These are phyloP conservation scores for Brenthis daphne DNA, from an alignment of 2,888 invertebrate species.

Conservation along the genomic window DNA sequence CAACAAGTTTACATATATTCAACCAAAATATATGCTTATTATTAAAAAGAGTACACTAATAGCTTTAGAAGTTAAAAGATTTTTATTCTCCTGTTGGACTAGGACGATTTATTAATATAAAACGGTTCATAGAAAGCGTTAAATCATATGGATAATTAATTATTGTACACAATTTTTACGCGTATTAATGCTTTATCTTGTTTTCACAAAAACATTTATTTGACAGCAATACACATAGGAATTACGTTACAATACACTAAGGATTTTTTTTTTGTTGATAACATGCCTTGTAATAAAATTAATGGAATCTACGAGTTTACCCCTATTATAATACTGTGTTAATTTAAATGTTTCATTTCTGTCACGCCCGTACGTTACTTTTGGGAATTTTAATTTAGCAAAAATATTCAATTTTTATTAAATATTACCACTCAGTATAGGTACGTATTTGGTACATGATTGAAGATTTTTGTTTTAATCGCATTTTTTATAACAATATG, in stretches of 20 bases:
- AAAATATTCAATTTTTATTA: constrained; percentile 3
- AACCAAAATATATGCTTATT: no score
- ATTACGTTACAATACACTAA: constrained; percentile 33
- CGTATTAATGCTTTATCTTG: constrained; percentile 15
- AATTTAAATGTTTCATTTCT: constrained; percentile 36
- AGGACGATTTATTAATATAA: no score
- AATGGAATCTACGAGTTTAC: constrained; percentile 38
- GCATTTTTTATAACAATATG: no score
- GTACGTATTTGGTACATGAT: neutral
- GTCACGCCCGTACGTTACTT: constrained; percentile 34
- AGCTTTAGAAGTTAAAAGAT: no score
- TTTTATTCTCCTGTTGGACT: no score
- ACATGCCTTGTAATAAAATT: constrained; percentile 36
- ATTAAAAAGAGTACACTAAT: no score
- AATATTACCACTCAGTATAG: neutral
- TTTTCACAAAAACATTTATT: constrained; percentile 24
- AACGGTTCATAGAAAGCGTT: neutral
- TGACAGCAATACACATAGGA: constrained; percentile 29
- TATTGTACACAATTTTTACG: constrained; percentile 8
- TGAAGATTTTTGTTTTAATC: neutral
- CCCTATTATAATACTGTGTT: constrained; percentile 38
- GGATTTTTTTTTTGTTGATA: constrained; percentile 32
- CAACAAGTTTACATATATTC: no score
- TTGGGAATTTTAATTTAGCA: constrained; percentile 21
- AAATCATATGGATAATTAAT: constrained; percentile 8